A percentile compares a stretch with the other conserved stretches of the same genome.
Evolutionary conservation across 1,140 invertebrate genomes (phyloP).

Genomic region (Gonioctena quinquepunctata): DNA sequence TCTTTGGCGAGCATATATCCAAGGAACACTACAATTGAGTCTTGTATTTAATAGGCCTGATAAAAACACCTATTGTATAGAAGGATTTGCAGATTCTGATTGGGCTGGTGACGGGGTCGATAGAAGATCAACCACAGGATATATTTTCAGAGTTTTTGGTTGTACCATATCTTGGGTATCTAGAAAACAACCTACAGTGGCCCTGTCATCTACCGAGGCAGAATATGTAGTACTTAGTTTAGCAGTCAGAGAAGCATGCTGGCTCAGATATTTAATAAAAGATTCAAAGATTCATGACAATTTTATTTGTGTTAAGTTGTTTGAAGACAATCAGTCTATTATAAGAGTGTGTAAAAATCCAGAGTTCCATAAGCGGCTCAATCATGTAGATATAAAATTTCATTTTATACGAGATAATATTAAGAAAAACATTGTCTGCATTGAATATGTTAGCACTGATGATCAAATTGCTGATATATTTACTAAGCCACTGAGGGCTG

Average conservation of each 20-base stretch:
- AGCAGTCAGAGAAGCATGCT: constrained; percentile 19
- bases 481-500: not conserved
- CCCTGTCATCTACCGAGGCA: constrained; percentile 39
- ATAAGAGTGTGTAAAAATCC: constrained; percentile 44
- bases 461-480: constrained; percentile 2
- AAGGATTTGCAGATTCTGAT: constrained; percentile 54
- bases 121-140: constrained; percentile 54
- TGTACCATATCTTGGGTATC: constrained; percentile 27
- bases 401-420: constrained; percentile 45
- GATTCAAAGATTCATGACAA: not conserved
- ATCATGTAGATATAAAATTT: constrained; percentile 48
- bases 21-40: not conserved
- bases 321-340: constrained; percentile 37
- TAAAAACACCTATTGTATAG: not conserved
- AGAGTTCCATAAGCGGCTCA: constrained; percentile 42
- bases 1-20: not conserved
- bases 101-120: constrained; percentile 50
- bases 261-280: constrained; percentile 11
- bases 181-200: constrained; percentile 37
- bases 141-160: constrained; percentile 42
- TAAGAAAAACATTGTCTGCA: not conserved
- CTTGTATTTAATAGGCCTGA: not conserved
- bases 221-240: constrained; percentile 36
- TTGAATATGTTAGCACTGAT: not conserved
- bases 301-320: not conserved